phyloP scores from a whole-genome alignment of 2,888 invertebrate genomes.

The Dicranocentrus wangi region DNA sequence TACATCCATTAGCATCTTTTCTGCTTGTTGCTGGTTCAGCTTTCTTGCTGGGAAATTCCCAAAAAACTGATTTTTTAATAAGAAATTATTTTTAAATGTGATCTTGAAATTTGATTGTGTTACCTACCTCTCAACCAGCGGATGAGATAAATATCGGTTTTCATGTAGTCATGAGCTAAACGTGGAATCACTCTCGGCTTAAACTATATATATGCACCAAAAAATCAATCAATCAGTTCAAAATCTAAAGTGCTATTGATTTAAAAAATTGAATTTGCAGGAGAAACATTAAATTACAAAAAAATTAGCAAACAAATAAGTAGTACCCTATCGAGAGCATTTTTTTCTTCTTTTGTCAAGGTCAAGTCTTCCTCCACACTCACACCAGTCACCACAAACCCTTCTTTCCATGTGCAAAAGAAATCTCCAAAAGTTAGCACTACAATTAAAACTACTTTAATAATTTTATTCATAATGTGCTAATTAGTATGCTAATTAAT shows the following conservation, averaged over 20 bases:
- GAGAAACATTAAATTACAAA: too few species aligned
- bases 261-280: not conserved
- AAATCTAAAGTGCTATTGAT: not conserved
- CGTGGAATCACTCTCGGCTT: not conserved
- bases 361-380: not conserved
- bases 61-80: not conserved
- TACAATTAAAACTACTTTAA: too few species aligned
- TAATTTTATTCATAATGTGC: too few species aligned
- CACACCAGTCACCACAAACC: not conserved
- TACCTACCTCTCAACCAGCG: too few species aligned
- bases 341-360: not conserved
- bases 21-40: conserved; percentile 31
- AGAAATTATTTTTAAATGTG: too few species aligned
- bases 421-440: too few species aligned
- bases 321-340: not conserved
- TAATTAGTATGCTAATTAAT: too few species aligned
- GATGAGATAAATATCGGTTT: too few species aligned
- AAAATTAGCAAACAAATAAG: too few species aligned
- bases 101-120: not conserved
- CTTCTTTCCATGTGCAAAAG: too few species aligned
- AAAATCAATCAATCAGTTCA: not conserved
- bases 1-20: conserved; percentile 35
- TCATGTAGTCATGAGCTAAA: too few species aligned
- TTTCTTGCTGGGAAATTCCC: conserved; percentile 17
- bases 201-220: not conserved